Percentiles rank a stretch among this genome's conserved stretches.
phyloP scores from a whole-genome alignment of 2,797 vertebrate genomes.

The Pyrocephalus nanus region DNA sequence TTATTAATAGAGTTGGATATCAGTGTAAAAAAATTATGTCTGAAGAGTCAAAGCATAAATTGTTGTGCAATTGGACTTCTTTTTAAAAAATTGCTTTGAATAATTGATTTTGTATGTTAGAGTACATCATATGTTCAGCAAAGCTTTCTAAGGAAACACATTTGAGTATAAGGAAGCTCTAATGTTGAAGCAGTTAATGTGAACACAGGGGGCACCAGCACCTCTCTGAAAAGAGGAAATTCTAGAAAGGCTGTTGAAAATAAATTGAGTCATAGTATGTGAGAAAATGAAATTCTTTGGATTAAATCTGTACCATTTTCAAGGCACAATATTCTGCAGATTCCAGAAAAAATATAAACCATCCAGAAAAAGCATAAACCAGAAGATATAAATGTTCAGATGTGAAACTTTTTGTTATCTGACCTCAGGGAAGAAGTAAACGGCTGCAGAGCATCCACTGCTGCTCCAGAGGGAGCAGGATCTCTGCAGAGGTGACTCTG shows the following conservation, averaged over 20 bases:
- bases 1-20: background rate
- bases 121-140: background rate
- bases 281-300: background rate
- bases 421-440: background rate
- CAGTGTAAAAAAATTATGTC: background rate
- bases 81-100: background rate
- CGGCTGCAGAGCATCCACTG: background rate
- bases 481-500: constrained; percentile 14
- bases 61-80: background rate
- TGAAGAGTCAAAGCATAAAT: background rate
- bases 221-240: background rate
- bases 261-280: background rate
- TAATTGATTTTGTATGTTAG: background rate
- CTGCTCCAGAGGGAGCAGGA: background rate
- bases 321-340: background rate
- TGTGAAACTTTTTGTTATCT: background rate
- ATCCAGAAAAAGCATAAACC: background rate
- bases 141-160: background rate
- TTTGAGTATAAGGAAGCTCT: background rate
- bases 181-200: background rate
- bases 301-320: background rate
- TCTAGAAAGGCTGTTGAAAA: background rate
- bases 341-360: background rate
- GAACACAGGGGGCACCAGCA: background rate
- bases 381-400: background rate